Evolutionary conservation across 2,797 vertebrate species (phyloP), one percentile per base, ranked within the genome.

Genomic region (Euthynnus affinis): DNA sequence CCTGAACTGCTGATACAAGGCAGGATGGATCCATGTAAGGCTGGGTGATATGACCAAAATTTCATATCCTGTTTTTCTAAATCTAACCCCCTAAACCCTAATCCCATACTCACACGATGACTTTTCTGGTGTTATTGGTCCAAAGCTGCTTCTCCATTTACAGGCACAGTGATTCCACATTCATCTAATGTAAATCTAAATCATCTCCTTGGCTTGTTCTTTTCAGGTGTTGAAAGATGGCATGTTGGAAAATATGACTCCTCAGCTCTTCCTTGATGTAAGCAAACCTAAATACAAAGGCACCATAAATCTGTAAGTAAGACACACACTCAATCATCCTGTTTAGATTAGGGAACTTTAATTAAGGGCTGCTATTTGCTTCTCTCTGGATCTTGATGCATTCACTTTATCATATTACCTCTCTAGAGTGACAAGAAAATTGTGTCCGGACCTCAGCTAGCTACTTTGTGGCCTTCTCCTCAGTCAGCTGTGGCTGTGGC

Each of bases 381-480:
- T 34, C 22, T 8, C 6, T 78, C 17, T 46, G 32, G 4, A 22
- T 71, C 1, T 23, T 78, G 0, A 67, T 17, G 13, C 7, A 13
- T 14, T 70, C 5, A 1, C 12, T 56, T 64, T 17, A 32, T 46
- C 0, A 0, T 60, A 0, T 69, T 42, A 0, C 61, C 42, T 74
- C 79, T 23, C 3, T 90, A 99, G 98, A 88, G 95, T 96, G 77
- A 96, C 96, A 22, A 96, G 98, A 72, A 93, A 96, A 68, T 88
- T 88, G 12, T 99, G 98, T 76, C 96, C 96, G 0, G 94, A 97
- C 68, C 95, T 99, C 84, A n/a, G n/a, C n/a, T n/a, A 94, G 96
- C 87, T 94, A 98, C 89, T 99, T 99, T 5, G 98, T 99, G 85
- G 96, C 88, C 60, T 99, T 99, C 94, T 99, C 98, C 42, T 99